These are phyloP conservation scores for Cordylochernes scorpioides DNA, from an alignment of 2,888 invertebrate species.

Conservation along the genomic window DNA sequence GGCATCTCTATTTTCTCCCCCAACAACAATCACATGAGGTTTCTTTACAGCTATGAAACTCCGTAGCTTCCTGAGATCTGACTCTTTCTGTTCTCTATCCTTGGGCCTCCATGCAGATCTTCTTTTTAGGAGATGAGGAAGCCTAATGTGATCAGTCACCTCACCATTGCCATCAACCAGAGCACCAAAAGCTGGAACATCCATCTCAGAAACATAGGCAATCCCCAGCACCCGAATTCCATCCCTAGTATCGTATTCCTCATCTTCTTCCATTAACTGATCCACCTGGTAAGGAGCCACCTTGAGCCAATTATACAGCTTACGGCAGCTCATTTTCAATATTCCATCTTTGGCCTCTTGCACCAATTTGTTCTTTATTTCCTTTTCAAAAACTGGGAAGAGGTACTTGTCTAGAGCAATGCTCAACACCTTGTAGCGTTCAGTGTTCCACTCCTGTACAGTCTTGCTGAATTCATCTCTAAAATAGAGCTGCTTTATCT, in stretches of 20 bases:
- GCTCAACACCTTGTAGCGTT: slow-evolving; percentile 62
- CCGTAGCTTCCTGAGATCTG: too few relatives aligned
- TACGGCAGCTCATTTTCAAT: slow-evolving; percentile 37
- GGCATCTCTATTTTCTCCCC: slow-evolving; percentile 58
- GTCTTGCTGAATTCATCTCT: slow-evolving; percentile 75
- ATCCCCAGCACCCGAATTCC: slow-evolving; percentile 64
- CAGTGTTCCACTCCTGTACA: slow-evolving; percentile 80
- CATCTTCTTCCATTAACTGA: slow-evolving; percentile 41
- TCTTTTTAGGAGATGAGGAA: slow-evolving; percentile 57
- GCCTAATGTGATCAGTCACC: slow-evolving; percentile 60
- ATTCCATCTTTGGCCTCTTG: slow-evolving; percentile 66
- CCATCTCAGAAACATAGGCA: slow-evolving; percentile 49
- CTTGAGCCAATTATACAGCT: slow-evolving; percentile 68
- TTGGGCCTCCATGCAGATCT: slow-evolving; percentile 41
- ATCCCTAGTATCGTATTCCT: slow-evolving; percentile 60
- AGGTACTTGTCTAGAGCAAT: slow-evolving; percentile 61
- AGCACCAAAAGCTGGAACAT: slow-evolving; percentile 52
- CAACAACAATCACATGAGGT: slow-evolving; percentile 72
- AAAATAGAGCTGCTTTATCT: slow-evolving; percentile 57
- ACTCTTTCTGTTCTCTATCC: too few relatives aligned
- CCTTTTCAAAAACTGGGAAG: slow-evolving; percentile 61
- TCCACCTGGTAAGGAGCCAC: slow-evolving; percentile 51
- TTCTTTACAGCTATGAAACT: slow-evolving; percentile 67
- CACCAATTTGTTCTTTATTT: slow-evolving; percentile 46
- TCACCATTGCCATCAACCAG: slow-evolving; percentile 67